Evolutionary conservation across 2,797 vertebrate species (phyloP), one percentile per base, ranked within the genome.

Genomic region (Anisognathus igniventris): DNA sequence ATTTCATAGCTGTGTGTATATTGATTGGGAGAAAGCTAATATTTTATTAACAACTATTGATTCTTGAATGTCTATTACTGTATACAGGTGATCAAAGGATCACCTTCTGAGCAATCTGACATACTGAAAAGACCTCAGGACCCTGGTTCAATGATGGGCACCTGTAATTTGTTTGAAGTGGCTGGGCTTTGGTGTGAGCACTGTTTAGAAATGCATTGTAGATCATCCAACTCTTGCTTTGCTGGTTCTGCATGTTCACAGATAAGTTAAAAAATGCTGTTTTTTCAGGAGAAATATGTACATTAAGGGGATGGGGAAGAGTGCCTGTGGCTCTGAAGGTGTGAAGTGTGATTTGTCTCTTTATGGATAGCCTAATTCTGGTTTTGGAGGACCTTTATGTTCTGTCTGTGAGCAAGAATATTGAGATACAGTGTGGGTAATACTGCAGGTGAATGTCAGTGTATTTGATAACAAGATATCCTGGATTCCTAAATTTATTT

Each of bases 41-140:
- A 54, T 96, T 96, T 97, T 97, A 93, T 96, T 96, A 96, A 93
- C 16, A 35, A 6, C 48, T 82, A 77, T 94, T 87, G 95, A 92
- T 73, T 81, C 45, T 66, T 44, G 77, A 45, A 8, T 88, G 60
- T 54, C 62, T 81, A 3, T 95, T 89, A 65, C 48, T 53, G 31
- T 53, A 16, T 86, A 35, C 14, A 62, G 48, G 76, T 68, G 93
- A 93, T 96, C 93, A 95, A 80, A 96, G 88, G 83, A 92, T 72
- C 37, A 50, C 61, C 64, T 94, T 88, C 61, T 70, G 83, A 82
- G 57, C 27, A 62, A 40, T 56, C 58, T 68, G 85, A 67, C 53
- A 35, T 91, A 30, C 31, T 62, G 83, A 61, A 71, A 65, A 82
- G 45, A 86, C 61, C 33, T 67, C 20, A 51, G 86, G 79, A 75